Base-by-base conservation (phyloP, 2,888 invertebrate genomes). In the Panopea generosa region DNA sequence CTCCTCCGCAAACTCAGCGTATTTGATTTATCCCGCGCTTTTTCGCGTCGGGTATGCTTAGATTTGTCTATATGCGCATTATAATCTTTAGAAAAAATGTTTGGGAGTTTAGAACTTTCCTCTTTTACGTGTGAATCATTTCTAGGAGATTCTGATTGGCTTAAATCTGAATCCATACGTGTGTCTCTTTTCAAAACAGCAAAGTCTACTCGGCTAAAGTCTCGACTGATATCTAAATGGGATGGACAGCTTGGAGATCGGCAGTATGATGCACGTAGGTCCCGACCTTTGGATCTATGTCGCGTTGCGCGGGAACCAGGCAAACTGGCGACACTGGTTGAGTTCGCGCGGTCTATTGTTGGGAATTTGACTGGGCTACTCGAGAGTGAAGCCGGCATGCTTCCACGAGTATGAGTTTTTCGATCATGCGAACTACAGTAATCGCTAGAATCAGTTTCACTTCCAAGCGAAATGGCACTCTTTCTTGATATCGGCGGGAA, bases 201-300 rank as follows among this genome's bases (percentile, higher is more conserved):
- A 53, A 63, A 27, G 18, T 75, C 68, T 40, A 67, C 57, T 22
- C 59, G 55, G 45, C 47, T 63, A 59, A 69, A 66, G 38, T 80
- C 72, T 49, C 76, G 55, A 45, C 47, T 69, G 18, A 68, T 56
- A 24, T 73, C 73, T 1, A 80, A 26, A 70, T 80, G 49, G 11
- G 84, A 83, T 0, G 84, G 84, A 60, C 83, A 84, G 55, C 84
- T 84, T 16, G 84, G 84, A 14, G 84, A 84, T n/a, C 80, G 60
- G 40, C 83, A 78, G 22, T 77, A 77, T 2, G 71, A 61, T 9
- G 72, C 29, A 2, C 73, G 59, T 6, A 76, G 49, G n/a, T 80
- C 80, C 26, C 76, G 68, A 7, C 55, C 53, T 18, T 67, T 65
- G 7, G 69, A 65, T 22, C 75, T 60, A 47, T 75, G 69, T 3